Base-by-base conservation (phyloP, 1,140 invertebrate species). In the Macrosteles quadrilineatus region DNA sequence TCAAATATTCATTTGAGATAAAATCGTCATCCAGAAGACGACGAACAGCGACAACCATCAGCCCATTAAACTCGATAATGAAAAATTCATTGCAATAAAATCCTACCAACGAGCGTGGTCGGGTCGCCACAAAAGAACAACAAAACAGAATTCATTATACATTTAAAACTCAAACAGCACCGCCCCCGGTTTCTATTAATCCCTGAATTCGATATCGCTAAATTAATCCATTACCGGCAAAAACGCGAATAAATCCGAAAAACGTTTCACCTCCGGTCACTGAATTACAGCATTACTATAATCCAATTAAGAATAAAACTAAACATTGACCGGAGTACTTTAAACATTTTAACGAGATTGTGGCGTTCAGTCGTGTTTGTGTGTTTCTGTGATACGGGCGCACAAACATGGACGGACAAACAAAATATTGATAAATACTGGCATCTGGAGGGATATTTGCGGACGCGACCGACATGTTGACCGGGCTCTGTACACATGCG, bases 261-360 rank as follows among this genome's bases (percentile, higher is more conserved):
- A 59, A 50, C 6, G 2, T 2, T 27, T 23, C 47, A 53, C 47
- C 47, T 11, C 55, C 21, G 25, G 25, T 11, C 21, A 59, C 23
- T 59, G 55, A 59, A 59, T 59, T 59, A 59, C 55, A 14, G 21
- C 55, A 59, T 59, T 59, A 59, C 55, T 59, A 23, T 59, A 59
- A 59, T 59, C 55, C 55, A 59, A 59, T 59, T 59, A 59, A 59
- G 55, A 59, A 59, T 59, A 59, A 59, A 59, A 59, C 55, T 59
- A 59, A 59, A 59, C 55, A 59, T 59, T 59, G 12, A 30, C 55
- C 21, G 6, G 55, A 53, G 55, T 59, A 59, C 55, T 59, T 59
- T 59, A 59, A 59, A 59, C 55, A 59, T 59, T 59, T 59, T 59
- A 59, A 59, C 55, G 55, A 30, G 55, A 59, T 59, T 59, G 55